Evolutionary conservation across 92 coral and sea anemone species (phyloP).

Genomic region (Epizoanthus ramosus): DNA sequence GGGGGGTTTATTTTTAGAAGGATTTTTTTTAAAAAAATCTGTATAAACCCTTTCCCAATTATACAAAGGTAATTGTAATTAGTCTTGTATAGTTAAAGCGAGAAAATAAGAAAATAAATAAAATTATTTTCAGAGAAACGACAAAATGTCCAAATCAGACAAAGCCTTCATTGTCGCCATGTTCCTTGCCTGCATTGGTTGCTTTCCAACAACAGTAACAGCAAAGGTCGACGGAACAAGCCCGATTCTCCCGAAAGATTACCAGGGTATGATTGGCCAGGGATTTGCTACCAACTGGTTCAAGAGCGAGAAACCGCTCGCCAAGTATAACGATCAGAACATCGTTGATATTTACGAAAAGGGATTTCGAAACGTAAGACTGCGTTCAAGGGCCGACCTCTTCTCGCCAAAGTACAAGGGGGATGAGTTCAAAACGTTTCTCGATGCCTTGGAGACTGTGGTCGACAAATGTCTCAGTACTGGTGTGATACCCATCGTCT

Average conservation of each 20-base stretch:
- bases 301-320: conserved; percentile 39
- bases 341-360: conserved; percentile 53
- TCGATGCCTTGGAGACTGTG: conserved; percentile 22
- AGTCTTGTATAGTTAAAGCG: no score
- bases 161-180: no score
- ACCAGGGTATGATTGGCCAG: conserved; percentile 45
- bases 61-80: no score
- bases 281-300: conserved; percentile 33
- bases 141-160: no score
- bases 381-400: conserved; percentile 55
- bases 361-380: conserved; percentile 60
- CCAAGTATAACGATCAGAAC: conserved; percentile 54
- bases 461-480: conserved; percentile 47
- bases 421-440: conserved; percentile 35
- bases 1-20: no score
- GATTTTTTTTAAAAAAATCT: no score
- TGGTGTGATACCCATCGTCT: conserved; percentile 39
- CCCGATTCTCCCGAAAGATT: conserved; percentile 38
- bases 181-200: no score
- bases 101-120: no score
- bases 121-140: no score
- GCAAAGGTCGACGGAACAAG: not conserved
- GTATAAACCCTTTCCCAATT: no score
- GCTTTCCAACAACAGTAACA: not conserved
- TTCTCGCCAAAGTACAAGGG: conserved; percentile 42